These are phyloP conservation scores for Peucedramus taeniatus DNA, from an alignment of 2,113 vertebrate genomes.

Conservation along the genomic window DNA sequence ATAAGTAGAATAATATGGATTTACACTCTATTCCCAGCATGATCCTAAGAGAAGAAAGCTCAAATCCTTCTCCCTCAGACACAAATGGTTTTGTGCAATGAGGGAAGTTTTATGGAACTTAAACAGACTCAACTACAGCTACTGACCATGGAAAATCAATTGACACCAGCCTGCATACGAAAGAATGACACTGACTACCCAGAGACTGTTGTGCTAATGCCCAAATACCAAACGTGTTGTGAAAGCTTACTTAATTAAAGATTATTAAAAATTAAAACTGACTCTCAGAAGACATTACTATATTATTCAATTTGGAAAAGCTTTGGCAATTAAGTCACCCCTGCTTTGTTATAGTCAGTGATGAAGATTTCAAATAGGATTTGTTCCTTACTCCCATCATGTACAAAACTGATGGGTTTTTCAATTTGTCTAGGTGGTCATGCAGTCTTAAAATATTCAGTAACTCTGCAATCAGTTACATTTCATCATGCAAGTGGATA, in stretches of 20 bases:
- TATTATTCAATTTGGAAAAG: not conserved
- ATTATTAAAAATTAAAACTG: slow-evolving; percentile 19
- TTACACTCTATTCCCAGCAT: not conserved
- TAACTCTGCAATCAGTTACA: not conserved
- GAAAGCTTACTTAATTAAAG: not conserved
- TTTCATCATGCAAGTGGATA: not conserved
- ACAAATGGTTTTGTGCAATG: not conserved
- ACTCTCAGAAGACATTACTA: not conserved
- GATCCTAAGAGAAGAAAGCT: not conserved
- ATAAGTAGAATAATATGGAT: slow-evolving; percentile 45
- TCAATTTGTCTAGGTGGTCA: rapidly evolving
- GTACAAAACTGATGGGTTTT: not conserved
- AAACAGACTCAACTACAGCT: not conserved
- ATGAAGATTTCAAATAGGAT: not conserved
- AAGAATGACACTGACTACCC: not conserved
- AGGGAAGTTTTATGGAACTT: not conserved
- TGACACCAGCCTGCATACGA: not conserved
- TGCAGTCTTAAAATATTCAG: not conserved
- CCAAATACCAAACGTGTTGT: not conserved
- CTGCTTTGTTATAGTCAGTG: not conserved
- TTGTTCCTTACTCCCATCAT: not conserved
- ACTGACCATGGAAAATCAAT: not conserved
- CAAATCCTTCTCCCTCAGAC: not conserved
- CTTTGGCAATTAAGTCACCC: not conserved
- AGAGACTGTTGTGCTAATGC: not conserved